Base-by-base conservation (phyloP, 2,797 vertebrate genomes). In the Eulemur coronatus region DNA sequence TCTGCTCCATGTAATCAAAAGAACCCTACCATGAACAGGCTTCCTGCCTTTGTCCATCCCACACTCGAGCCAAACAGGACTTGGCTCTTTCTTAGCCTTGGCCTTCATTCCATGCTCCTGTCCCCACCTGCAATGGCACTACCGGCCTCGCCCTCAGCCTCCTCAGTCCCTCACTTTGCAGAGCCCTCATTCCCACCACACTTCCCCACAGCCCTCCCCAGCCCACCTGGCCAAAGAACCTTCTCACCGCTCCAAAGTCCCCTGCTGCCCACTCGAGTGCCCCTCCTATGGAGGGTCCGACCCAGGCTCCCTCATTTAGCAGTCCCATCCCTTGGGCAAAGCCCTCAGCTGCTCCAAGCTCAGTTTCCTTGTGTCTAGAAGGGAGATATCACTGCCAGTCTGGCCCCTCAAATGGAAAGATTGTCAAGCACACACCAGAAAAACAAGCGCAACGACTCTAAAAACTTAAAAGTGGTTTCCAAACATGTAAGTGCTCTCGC, bases 221-320 rank as follows among this genome's bases (percentile, higher is more conserved):
- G 5, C 9, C 28, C 41, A 57, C 18, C 20, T 2, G 24, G 89
- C 70, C 52, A 46, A 3, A 13, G 43, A 73, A 59, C 1, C 26
- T 67, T 28, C 84, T 15, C 0, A 5, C 2, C 38, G 43, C 22
- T 20, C 30, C 48, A 33, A n/a, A 57, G n/a, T 35, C 73, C 43
- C 30, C 35, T 2, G 30, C 35, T 1, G 0, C 30, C 17, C 0
- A 3, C 15, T 30, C 12, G 2, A 6, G 4, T 15, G 43, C 20
- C 75, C n/a, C 46, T 30, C n/a, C 13, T 7, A 5, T 0, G 4
- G 57, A 91, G 61, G 24, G 30, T 8, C 17, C 1, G 6, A 7
- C 17, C 46, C 15, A 22, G 50, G 80, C 35, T n/a, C 63, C 3
- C 5, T 35, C 20, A 1, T 0, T 50, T 4, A 52, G 20, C 2